Evolutionary conservation across 2,113 vertebrate species (phyloP).

Genomic region (Hipposideros armiger): DNA sequence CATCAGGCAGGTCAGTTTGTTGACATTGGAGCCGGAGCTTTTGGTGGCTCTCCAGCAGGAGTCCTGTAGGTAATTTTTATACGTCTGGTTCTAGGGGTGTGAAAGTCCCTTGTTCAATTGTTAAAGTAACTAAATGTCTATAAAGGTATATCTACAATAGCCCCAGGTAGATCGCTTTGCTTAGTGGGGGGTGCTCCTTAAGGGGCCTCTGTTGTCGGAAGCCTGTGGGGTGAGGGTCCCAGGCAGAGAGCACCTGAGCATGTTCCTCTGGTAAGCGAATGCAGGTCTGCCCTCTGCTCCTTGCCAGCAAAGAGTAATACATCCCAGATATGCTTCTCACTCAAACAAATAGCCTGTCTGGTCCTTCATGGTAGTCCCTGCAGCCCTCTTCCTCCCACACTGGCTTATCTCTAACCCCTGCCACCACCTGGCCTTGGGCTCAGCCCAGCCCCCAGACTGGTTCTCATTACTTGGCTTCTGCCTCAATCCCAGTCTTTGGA

Average conservation of each 20-base stretch:
- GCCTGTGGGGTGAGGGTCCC: neutral
- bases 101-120: neutral
- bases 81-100: neutral
- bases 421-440: neutral
- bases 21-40: constrained; percentile 2
- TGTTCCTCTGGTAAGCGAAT: neutral
- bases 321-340: neutral
- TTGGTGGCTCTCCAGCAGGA: neutral
- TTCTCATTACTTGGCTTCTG: constrained; percentile 36
- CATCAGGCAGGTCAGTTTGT: neutral
- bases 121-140: neutral
- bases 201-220: neutral
- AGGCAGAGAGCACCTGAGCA: neutral
- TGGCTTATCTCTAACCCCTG: neutral
- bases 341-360: neutral
- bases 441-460: neutral
- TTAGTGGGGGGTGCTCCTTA: neutral
- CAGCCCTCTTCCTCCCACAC: neutral
- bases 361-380: neutral
- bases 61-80: neutral
- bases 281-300: neutral
- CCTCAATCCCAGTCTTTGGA: neutral
- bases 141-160: neutral
- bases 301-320: neutral
- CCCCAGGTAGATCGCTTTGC: neutral